Percentiles rank a stretch among this genome's conserved stretches.
Conservation (phyloP, 2,888 invertebrate genomes). For the Eudasyphora cyanicolor region DNA sequence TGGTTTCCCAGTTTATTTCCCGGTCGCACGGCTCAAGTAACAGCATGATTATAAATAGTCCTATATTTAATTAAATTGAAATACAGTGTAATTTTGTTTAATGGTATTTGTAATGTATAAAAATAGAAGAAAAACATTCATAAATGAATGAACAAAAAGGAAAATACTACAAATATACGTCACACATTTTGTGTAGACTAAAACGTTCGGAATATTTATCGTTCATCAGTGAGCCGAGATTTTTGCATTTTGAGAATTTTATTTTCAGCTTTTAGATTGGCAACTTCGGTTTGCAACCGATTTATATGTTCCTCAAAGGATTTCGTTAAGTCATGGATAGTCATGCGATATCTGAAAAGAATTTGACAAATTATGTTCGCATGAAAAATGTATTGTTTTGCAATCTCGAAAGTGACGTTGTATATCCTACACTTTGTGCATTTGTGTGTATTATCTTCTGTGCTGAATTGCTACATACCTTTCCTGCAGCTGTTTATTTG, state of each 20-base stretch:
- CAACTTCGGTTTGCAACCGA: constrained; percentile 82
- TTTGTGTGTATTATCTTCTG: too few relatives aligned
- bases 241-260: constrained; percentile 67
- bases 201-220: not conserved
- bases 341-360: constrained; percentile 83
- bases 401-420: too few relatives aligned
- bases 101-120: constrained; percentile 20
- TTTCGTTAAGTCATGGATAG: constrained; percentile 83
- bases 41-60: constrained; percentile 23
- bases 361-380: not conserved
- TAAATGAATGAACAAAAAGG: not conserved
- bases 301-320: constrained; percentile 83
- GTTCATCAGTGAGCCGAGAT: not conserved
- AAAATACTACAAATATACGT: constrained; percentile 8
- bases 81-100: not conserved
- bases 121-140: constrained; percentile 24
- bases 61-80: not conserved
- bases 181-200: not conserved
- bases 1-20: constrained; percentile 95
- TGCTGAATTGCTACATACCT: constrained; percentile 63
- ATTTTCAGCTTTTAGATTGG: constrained; percentile 81
- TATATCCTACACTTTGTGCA: too few relatives aligned
- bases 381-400: too few relatives aligned
- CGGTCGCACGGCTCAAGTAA: constrained; percentile 83
- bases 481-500: constrained; percentile 69